Conservation (phyloP, 2,888 invertebrate genomes). For the Nezara viridula region DNA sequence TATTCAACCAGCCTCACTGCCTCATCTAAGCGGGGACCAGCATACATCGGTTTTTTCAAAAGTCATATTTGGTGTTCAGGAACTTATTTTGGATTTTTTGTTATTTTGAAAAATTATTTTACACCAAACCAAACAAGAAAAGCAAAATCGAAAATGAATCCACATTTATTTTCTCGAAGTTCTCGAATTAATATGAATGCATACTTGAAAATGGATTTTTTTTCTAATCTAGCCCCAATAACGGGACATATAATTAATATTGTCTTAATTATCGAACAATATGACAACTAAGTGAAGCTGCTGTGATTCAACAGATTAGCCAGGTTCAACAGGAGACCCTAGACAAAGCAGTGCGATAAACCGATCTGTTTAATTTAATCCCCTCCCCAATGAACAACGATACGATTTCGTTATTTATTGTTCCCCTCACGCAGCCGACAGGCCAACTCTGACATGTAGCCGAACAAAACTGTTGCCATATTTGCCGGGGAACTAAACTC, state of each 20-base stretch:
- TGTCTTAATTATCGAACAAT: neutral
- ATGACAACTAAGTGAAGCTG: neutral
- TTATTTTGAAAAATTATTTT: too few relatives aligned
- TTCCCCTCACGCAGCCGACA: neutral
- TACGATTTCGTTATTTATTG: neutral
- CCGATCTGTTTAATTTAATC: slow-evolving; percentile 1
- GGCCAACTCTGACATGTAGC: neutral
- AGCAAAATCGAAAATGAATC: too few relatives aligned
- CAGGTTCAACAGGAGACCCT: neutral
- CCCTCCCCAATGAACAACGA: neutral
- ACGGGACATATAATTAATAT: neutral
- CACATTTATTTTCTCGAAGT: too few relatives aligned
- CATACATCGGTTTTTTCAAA: too few relatives aligned
- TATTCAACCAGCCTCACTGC: too few relatives aligned
- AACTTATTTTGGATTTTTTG: too few relatives aligned
- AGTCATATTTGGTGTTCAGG: too few relatives aligned
- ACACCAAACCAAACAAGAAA: too few relatives aligned
- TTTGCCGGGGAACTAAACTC: neutral
- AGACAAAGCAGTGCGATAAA: neutral
- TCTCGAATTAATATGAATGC: too few relatives aligned
- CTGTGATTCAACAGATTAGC: neutral
- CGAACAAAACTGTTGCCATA: neutral
- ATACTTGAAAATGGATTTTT: too few relatives aligned
- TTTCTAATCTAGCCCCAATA: too few relatives aligned
- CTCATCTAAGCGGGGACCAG: too few relatives aligned